Evolutionary conservation across 2,797 vertebrate species (phyloP), one percentile per base, ranked within the genome.

Genomic region (Microchirus variegatus): DNA sequence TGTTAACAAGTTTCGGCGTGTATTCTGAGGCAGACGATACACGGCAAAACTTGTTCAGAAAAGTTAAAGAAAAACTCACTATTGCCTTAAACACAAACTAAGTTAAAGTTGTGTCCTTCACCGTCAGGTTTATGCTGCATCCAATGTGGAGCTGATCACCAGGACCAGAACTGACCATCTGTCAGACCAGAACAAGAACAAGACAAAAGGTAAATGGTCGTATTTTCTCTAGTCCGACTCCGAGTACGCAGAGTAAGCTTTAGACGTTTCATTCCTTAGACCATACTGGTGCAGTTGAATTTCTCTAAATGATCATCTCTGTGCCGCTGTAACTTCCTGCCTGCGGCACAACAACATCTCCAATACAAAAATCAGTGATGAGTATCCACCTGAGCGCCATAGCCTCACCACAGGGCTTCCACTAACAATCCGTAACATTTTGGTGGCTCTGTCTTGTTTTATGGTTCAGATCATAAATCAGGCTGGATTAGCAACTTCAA

Each of bases 71-170:
- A n/a, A n/a, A n/a, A n/a, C n/a, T n/a, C n/a, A n/a, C n/a, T n/a
- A n/a, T n/a, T n/a, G n/a, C n/a, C n/a, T n/a, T n/a, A n/a, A n/a
- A n/a, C n/a, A n/a, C n/a, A n/a, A n/a, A n/a, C n/a, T n/a, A n/a
- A n/a, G n/a, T n/a, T n/a, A n/a, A n/a, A n/a, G n/a, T n/a, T n/a
- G n/a, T n/a, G n/a, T 22, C 14, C 4, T 56, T 11, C 11, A 59
- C 17, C 56, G 45, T 53, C 80, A 99, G 97, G 97, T 99, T 31
- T 99, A 96, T 0, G 96, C 96, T 0, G 97, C 97, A 8, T 99
- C 96, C 79, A 99, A 99, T 0, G 96, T 99, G 76, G 97, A 99
- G 87, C 92, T 99, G 70, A 95, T 99, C 87, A 99, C 97, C 9
- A 92, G 96, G 83, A 98, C 97, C 10, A 93, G 97, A 78, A 99